phyloP scores from a whole-genome alignment of 2,797 vertebrate species.

The Thunnus albacares region DNA sequence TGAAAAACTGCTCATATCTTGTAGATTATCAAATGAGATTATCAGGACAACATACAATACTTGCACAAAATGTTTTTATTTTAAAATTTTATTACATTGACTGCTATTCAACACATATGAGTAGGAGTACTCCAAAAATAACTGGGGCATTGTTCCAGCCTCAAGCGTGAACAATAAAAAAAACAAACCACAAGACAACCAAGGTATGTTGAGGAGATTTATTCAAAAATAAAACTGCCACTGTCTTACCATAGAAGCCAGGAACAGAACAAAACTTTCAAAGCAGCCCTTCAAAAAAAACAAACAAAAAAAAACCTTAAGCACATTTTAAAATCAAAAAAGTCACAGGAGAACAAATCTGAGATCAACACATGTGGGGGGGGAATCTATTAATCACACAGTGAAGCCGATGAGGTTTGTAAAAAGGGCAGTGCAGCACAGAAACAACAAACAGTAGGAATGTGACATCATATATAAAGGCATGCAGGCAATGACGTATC shows the following conservation, averaged over 20 bases:
- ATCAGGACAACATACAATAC: neutral
- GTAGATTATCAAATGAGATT: neutral
- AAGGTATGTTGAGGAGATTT: constrained; percentile 68
- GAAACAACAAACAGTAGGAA: constrained; percentile 58
- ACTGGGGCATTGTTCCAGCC: too few relatives aligned
- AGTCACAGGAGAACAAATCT: constrained; percentile 53
- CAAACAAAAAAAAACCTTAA: constrained; percentile 30
- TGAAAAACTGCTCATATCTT: neutral
- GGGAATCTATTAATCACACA: constrained; percentile 30
- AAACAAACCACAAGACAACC: neutral
- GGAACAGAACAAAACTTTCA: constrained; percentile 65
- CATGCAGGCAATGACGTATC: constrained; percentile 62
- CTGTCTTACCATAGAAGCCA: constrained; percentile 56
- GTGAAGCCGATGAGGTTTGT: constrained; percentile 27
- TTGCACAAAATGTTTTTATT: neutral
- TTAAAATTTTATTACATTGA: neutral
- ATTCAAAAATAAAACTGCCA: constrained; percentile 82
- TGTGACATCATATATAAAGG: constrained; percentile 59
- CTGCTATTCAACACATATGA: neutral
- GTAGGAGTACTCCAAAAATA: too few relatives aligned
- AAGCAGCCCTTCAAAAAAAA: constrained; percentile 66
- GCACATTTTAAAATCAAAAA: constrained; percentile 70
- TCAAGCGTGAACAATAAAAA: neutral
- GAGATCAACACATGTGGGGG: constrained; percentile 14
- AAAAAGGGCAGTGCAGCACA: constrained; percentile 57